Conservation (phyloP, 2,797 vertebrate genomes). For the Adelosebastes latens region DNA sequence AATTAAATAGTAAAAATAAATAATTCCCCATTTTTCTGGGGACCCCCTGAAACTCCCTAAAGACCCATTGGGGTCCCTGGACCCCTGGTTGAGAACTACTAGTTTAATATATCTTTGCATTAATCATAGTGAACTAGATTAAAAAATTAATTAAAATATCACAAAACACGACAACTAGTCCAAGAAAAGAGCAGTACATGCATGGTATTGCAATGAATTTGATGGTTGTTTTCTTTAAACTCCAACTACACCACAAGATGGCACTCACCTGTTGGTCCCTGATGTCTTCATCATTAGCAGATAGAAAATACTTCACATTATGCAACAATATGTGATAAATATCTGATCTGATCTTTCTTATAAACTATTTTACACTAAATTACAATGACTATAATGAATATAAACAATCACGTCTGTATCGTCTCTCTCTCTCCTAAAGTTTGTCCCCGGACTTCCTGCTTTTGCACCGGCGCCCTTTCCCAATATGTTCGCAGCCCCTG, state of each 20-base stretch:
- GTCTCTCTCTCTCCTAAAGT: slow-evolving; percentile 42
- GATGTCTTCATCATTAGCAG: neutral
- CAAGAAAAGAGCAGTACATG: neutral
- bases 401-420: neutral
- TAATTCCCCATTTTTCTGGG: no score
- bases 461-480: slow-evolving; percentile 48
- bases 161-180: neutral
- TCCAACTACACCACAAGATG: neutral
- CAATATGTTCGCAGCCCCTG: slow-evolving; percentile 56
- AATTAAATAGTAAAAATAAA: no score
- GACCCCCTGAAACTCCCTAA: no score
- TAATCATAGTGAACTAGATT: neutral
- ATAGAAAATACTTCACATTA: neutral
- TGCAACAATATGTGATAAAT: neutral
- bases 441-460: slow-evolving; percentile 58
- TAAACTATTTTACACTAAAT: neutral
- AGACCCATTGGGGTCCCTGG: no score
- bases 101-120: neutral
- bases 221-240: neutral
- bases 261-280: neutral
- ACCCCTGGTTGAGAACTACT: neutral
- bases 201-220: neutral
- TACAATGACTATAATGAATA: neutral
- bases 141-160: neutral
- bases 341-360: neutral